phyloP scores from a whole-genome alignment of 2,113 vertebrate genomes.

The Psilopsiagon aymara region DNA sequence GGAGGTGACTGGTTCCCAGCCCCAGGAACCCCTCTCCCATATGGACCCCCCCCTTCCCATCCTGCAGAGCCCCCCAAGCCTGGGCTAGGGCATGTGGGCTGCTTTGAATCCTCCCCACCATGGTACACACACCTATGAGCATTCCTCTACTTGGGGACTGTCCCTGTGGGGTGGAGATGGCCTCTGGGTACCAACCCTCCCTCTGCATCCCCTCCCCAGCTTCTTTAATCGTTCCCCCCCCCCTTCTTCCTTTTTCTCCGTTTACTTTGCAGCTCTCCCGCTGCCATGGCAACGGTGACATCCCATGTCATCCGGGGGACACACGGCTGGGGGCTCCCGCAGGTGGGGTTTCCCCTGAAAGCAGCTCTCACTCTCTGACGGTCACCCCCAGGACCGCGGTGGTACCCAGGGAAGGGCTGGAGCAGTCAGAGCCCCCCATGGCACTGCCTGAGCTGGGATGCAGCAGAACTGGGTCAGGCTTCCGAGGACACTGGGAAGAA shows the following conservation, averaged over 20 bases:
- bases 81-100: too few relatives aligned
- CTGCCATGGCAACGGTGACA: conserved; percentile 35
- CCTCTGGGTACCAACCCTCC: not conserved
- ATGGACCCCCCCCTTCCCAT: not conserved
- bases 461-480: not conserved
- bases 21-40: not conserved
- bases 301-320: not conserved
- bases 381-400: not conserved
- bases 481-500: not conserved
- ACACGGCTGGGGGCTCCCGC: not conserved
- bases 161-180: not conserved
- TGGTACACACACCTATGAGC: rapidly evolving
- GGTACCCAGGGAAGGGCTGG: not conserved
- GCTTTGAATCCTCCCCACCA: too few relatives aligned
- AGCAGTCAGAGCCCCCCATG: not conserved
- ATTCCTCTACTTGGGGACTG: too few relatives aligned
- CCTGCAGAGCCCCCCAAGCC: not conserved
- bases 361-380: not conserved
- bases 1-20: not conserved
- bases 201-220: not conserved
- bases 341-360: not conserved
- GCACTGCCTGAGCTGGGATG: not conserved
- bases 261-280: not conserved
- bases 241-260: not conserved
- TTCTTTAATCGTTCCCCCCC: not conserved